phyloP scores from a whole-genome alignment of 2,797 vertebrate genomes.

The Characodon lateralis region DNA sequence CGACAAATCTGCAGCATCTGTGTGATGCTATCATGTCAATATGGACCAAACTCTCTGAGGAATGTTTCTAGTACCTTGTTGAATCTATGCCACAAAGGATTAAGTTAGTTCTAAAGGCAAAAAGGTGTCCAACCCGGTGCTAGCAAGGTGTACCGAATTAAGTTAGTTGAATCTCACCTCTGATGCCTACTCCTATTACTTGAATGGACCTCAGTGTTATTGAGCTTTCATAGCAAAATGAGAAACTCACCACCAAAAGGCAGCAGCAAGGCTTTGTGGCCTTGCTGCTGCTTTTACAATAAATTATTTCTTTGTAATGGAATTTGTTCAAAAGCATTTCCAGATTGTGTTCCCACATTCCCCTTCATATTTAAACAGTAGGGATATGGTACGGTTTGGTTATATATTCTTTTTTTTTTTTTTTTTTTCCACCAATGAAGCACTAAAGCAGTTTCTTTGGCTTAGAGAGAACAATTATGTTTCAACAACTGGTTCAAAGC shows the following conservation, averaged over 20 bases:
- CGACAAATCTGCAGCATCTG: too few species aligned
- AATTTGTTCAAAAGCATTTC: conserved; percentile 18
- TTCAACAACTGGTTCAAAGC: background rate
- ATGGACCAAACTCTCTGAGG: too few species aligned
- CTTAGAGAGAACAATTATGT: background rate
- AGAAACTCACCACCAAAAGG: background rate
- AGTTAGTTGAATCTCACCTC: conserved; percentile 22
- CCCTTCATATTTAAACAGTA: background rate
- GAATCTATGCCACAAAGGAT: too few species aligned
- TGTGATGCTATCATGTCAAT: too few species aligned
- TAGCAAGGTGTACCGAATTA: too few species aligned
- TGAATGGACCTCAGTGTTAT: background rate
- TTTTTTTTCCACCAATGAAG: background rate
- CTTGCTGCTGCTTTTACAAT: conserved; percentile 5
- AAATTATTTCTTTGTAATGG: conserved; percentile 15
- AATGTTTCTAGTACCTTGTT: too few species aligned
- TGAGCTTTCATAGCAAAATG: conserved; percentile 1
- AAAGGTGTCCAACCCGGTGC: too few species aligned
- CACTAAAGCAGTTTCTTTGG: background rate
- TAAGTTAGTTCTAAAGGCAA: too few species aligned
- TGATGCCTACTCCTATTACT: background rate
- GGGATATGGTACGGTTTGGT: background rate
- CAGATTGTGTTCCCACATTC: background rate
- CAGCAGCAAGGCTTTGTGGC: background rate
- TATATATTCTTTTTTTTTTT: background rate